Conservation (phyloP, 2,797 vertebrate genomes). For the Morelia viridis region DNA sequence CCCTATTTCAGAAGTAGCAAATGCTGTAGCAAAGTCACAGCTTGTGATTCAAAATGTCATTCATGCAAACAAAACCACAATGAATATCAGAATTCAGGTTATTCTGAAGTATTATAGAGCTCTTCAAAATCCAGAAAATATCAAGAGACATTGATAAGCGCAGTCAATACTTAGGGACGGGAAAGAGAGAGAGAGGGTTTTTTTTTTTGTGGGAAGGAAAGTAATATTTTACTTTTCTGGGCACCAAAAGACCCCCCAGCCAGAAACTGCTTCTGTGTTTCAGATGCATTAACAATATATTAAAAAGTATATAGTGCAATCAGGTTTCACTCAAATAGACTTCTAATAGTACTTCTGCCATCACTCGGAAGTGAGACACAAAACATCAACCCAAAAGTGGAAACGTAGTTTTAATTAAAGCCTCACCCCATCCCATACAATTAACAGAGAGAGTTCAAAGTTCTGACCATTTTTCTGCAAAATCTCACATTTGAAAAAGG, state of each 20-base stretch:
- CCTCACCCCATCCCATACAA: background rate
- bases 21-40: background rate
- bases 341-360: background rate
- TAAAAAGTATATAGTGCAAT: background rate
- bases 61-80: background rate
- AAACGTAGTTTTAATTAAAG: background rate
- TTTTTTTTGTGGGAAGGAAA: background rate
- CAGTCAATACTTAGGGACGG: background rate
- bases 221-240: background rate
- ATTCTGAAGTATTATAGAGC: background rate
- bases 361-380: background rate
- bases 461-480: background rate
- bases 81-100: background rate
- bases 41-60: background rate
- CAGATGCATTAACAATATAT: background rate
- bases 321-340: background rate
- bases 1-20: background rate
- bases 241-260: background rate
- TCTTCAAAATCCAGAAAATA: background rate
- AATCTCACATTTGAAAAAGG: background rate
- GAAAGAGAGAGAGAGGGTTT: too few relatives aligned
- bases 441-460: background rate
- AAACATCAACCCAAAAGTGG: background rate
- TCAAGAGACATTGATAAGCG: background rate
- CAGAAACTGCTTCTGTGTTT: background rate